Conservation (phyloP, 1,140 invertebrate genomes). For the Mercenaria mercenaria region DNA sequence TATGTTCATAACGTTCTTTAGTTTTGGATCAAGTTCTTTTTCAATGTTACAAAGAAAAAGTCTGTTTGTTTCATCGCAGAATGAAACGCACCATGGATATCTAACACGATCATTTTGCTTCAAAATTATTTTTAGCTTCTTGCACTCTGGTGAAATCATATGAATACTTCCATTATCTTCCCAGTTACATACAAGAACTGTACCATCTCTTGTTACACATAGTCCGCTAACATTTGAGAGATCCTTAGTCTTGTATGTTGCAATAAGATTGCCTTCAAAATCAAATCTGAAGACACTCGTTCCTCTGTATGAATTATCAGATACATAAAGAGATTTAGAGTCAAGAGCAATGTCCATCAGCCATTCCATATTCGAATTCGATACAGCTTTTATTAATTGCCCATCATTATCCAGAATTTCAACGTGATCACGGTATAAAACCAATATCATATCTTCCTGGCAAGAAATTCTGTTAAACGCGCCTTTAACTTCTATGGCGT, state of each 20-base stretch:
- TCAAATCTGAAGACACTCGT: not conserved
- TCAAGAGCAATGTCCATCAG: not conserved
- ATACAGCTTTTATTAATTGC: not conserved
- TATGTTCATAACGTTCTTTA: not conserved
- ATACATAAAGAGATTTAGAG: not conserved
- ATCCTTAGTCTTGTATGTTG: not conserved
- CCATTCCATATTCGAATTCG: not conserved
- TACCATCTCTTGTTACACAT: not conserved
- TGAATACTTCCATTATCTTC: not conserved
- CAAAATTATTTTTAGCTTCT: not conserved
- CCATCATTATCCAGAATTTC: not conserved
- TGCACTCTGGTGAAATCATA: not conserved
- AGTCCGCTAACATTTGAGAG: not conserved
- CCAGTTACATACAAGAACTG: not conserved
- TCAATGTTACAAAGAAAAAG: not conserved
- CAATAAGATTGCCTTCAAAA: not conserved
- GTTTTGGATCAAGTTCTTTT: not conserved
- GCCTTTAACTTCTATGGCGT: not conserved
- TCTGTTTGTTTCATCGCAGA: not conserved
- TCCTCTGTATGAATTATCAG: not conserved
- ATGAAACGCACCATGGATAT: not conserved
- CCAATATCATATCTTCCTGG: not conserved
- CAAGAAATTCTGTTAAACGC: not conserved
- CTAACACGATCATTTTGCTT: not conserved
- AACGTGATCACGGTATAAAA: not conserved